A percentile compares a stretch with the other conserved stretches of the same genome.
Conservation (phyloP, 2,888 invertebrate genomes). For the Phalangium opilio region DNA sequence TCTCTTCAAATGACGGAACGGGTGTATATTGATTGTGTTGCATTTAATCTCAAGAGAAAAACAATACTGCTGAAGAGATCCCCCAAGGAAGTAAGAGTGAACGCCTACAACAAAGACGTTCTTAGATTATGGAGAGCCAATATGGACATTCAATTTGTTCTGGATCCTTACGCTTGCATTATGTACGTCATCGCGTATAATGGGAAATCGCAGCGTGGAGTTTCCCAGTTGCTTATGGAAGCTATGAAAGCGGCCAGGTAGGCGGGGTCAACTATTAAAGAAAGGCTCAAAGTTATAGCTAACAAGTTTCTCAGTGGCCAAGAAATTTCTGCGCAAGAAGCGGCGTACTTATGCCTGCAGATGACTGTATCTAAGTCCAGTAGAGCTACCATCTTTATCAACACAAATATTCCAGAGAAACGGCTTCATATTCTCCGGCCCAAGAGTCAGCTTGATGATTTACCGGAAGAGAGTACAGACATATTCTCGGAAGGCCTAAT, state of each 20-base stretch:
- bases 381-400: constrained; percentile 17
- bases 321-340: constrained; percentile 24
- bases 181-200: constrained; percentile 24
- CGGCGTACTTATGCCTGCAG: constrained; percentile 20
- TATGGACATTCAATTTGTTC: constrained; percentile 28
- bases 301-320: constrained; percentile 22
- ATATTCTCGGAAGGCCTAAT: constrained; percentile 15
- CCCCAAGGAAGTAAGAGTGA: constrained; percentile 18
- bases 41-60: constrained; percentile 3
- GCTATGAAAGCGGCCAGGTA: constrained; percentile 21
- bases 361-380: constrained; percentile 20
- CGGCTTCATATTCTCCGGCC: constrained; percentile 23
- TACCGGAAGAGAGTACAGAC: constrained; percentile 11
- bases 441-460: constrained; percentile 12
- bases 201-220: constrained; percentile 13
- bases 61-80: constrained; percentile 20
- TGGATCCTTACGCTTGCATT: constrained; percentile 26
- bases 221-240: constrained; percentile 14
- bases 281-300: constrained; percentile 18
- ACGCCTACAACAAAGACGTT: constrained; percentile 22
- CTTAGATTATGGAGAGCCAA: constrained; percentile 25
- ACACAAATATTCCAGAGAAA: constrained; percentile 20
- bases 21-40: constrained; percentile 3
- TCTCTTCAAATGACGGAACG: background rate
- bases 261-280: constrained; percentile 21